These are phyloP conservation scores for Scaptomyza tumidula DNA, from an alignment of 2,888 invertebrate species.

Conservation along the genomic window DNA sequence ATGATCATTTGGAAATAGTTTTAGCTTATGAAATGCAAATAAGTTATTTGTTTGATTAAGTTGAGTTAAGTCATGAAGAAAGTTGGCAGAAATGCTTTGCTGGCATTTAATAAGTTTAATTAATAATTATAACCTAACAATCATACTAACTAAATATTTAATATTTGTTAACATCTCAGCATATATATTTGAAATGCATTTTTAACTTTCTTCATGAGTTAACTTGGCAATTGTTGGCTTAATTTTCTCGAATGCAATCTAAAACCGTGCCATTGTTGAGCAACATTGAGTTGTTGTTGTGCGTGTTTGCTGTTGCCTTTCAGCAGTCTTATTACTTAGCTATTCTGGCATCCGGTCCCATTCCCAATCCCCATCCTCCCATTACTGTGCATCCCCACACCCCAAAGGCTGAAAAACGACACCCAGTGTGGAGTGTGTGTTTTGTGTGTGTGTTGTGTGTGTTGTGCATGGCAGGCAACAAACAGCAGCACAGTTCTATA, in stretches of 20 bases:
- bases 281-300: conserved; percentile 7
- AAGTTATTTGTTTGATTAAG: background rate
- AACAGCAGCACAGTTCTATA: conserved; percentile 47
- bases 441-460: conserved; percentile 11
- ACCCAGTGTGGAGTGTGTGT: conserved; percentile 31
- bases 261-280: conserved; percentile 59
- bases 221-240: conserved; percentile 46
- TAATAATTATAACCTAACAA: no score
- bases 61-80: background rate
- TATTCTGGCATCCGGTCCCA: background rate
- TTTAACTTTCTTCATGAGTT: no score
- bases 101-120: no score
- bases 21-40: background rate
- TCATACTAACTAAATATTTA: no score
- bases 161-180: no score
- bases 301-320: conserved; percentile 19
- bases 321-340: conserved; percentile 31
- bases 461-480: conserved; percentile 43
- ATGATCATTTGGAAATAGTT: conserved; percentile 13
- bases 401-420: conserved; percentile 46
- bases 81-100: background rate
- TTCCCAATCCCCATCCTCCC: background rate
- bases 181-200: no score
- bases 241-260: conserved; percentile 72
- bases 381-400: conserved; percentile 38